These are phyloP conservation scores for Temnothorax rugatulus DNA, from an alignment of 2,888 invertebrate genomes.

Conservation along the genomic window DNA sequence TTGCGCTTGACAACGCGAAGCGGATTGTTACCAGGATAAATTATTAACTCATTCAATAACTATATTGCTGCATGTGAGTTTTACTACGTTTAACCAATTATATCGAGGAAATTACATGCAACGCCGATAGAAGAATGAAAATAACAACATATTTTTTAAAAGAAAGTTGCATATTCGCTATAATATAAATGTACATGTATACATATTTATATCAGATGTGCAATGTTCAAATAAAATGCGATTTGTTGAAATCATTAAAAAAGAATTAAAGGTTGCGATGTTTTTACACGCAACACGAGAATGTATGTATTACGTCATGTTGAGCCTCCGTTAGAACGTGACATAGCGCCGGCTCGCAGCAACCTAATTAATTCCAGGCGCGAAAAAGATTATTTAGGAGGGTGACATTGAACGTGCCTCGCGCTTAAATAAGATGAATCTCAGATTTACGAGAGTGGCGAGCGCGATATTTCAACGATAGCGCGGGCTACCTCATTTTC, in stretches of 20 bases:
- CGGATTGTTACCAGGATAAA: slow-evolving; percentile 4
- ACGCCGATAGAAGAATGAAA: not conserved
- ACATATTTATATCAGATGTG: not conserved
- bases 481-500: slow-evolving; percentile 48
- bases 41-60: slow-evolving; percentile 8
- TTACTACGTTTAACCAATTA: not conserved
- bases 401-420: slow-evolving; percentile 18
- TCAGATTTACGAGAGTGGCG: slow-evolving; percentile 41
- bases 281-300: not conserved
- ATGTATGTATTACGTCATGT: not conserved
- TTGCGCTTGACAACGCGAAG: slow-evolving; percentile 5
- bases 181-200: not conserved
- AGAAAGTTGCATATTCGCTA: not conserved
- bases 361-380: slow-evolving; percentile 37
- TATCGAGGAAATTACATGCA: not conserved
- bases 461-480: slow-evolving; percentile 48
- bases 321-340: slow-evolving; percentile 11
- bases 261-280: not conserved
- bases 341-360: not conserved
- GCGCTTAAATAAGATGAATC: slow-evolving; percentile 44
- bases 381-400: slow-evolving; percentile 32
- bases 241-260: not conserved
- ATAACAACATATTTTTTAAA: not conserved
- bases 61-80: not conserved
- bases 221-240: not conserved